Conservation (phyloP, 1,140 invertebrate genomes). For the Brachionus sp. region DNA sequence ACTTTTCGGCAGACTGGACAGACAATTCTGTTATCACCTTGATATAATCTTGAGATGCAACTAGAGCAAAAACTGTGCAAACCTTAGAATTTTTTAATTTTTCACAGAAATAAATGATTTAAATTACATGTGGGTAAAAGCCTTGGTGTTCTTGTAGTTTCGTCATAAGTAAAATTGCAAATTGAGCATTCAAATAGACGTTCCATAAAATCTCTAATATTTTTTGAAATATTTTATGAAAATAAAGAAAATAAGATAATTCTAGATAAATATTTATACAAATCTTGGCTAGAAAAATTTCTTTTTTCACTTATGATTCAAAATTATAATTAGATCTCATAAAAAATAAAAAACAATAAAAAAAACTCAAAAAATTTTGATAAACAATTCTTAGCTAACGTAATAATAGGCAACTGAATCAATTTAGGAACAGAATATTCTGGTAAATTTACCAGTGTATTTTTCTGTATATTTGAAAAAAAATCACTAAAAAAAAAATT, state of each 20-base stretch:
- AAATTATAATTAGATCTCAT: not conserved
- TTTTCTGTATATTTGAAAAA: too few species aligned
- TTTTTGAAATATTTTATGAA: not conserved
- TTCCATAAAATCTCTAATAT: not conserved
- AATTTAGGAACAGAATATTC: too few species aligned
- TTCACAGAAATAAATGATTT: not conserved
- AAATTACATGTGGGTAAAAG: not conserved
- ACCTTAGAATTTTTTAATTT: not conserved
- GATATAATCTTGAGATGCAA: not conserved
- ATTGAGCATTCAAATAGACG: conserved; percentile 1
- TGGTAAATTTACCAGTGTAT: too few species aligned
- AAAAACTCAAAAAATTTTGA: not conserved
- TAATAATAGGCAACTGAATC: too few species aligned
- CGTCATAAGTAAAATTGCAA: not conserved
- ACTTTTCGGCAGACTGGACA: not conserved
- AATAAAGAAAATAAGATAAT: not conserved
- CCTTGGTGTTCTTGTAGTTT: not conserved
- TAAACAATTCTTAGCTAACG: too few species aligned
- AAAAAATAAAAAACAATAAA: not conserved
- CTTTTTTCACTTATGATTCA: not conserved
- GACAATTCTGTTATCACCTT: too few species aligned
- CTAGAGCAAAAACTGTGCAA: not conserved
- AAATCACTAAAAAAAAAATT: too few species aligned
- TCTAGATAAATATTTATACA: not conserved
- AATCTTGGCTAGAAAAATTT: not conserved